Evolutionary conservation across 2,113 vertebrate species (phyloP).

Genomic region (Ramphastos sulfuratus): DNA sequence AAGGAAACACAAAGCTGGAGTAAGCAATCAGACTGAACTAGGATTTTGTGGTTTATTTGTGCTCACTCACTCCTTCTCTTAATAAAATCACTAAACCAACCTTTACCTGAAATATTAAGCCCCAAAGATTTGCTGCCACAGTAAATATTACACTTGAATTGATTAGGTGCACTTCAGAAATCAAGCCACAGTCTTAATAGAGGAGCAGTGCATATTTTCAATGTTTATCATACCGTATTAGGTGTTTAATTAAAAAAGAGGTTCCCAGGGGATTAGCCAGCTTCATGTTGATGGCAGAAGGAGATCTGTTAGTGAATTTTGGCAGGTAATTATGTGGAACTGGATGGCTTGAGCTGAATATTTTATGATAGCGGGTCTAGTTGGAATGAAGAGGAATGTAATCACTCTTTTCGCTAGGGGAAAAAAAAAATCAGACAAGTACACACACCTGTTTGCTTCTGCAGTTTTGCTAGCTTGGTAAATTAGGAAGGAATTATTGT

Average conservation of each 20-base stretch:
- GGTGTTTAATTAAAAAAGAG: conserved; percentile 73
- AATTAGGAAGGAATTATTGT: neutral
- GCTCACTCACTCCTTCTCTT: neutral
- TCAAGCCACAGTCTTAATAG: conserved; percentile 19
- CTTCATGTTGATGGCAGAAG: conserved; percentile 42
- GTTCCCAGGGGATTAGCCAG: conserved; percentile 51
- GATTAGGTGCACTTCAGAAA: conserved; percentile 50
- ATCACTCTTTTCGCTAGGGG: neutral
- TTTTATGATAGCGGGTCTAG: conserved; percentile 35
- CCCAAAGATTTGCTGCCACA: conserved; percentile 8
- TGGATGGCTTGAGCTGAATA: conserved; percentile 44
- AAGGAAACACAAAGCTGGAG: neutral
- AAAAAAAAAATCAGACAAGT: neutral
- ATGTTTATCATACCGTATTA: conserved; percentile 46
- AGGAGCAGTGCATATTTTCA: conserved; percentile 2
- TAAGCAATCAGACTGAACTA: neutral
- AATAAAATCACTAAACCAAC: conserved; percentile 5
- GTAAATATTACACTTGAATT: conserved; percentile 50
- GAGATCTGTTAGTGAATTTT: conserved; percentile 60
- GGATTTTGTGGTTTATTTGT: neutral
- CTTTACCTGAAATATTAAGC: conserved; percentile 22
- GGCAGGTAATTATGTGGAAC: conserved; percentile 63
- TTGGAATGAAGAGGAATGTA: conserved; percentile 41
- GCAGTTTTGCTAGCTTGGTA: neutral
- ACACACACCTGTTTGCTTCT: neutral